Conservation (phyloP, 2,113 vertebrate species). For the Petaurus breviceps region DNA sequence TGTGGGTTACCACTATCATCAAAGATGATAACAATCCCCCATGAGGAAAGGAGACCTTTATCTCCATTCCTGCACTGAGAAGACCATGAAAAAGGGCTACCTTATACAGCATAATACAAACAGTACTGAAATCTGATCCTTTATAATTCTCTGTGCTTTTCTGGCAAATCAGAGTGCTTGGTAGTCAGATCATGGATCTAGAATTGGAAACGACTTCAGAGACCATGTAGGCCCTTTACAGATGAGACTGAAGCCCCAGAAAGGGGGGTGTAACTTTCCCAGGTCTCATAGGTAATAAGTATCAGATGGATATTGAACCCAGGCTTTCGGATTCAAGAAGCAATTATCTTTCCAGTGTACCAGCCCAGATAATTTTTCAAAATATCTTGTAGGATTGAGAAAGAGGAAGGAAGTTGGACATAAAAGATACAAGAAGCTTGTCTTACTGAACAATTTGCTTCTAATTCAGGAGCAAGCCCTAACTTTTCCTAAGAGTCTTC, state of each 20-base stretch:
- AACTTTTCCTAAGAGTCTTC: neutral
- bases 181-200: neutral
- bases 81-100: neutral
- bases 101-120: neutral
- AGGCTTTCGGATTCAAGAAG: neutral
- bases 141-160: neutral
- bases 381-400: neutral
- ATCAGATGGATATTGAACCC: neutral
- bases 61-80: neutral
- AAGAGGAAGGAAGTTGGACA: neutral
- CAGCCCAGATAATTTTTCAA: neutral
- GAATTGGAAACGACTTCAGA: neutral
- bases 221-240: neutral
- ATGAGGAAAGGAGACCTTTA: neutral
- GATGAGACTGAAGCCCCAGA: neutral
- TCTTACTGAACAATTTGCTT: neutral
- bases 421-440: neutral
- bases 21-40: neutral
- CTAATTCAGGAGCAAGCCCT: neutral
- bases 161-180: neutral
- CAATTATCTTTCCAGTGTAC: neutral
- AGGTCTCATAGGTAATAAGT: neutral
- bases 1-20: neutral
- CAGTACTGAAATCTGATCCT: neutral
- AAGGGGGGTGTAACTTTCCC: conserved; percentile 17